Base-by-base conservation (phyloP, 2,888 invertebrate species). In the Mythimna vitellina region DNA sequence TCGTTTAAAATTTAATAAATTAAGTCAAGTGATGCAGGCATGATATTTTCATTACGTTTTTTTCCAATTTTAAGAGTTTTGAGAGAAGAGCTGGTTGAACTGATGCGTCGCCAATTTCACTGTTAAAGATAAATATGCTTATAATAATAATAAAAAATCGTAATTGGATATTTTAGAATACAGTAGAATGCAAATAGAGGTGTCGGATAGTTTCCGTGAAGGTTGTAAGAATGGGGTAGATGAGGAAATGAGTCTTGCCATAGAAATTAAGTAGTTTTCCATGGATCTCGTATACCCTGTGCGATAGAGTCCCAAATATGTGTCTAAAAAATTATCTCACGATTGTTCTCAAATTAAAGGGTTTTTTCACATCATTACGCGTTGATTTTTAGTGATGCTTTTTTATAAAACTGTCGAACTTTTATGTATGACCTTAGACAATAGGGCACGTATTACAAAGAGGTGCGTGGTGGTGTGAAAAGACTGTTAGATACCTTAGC, bases 281-380 rank as follows among this genome's bases (percentile, higher is more conserved):
- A 83, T 79, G 74, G 86, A 89, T 89, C 88, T 89, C 85, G 76
- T 82, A 49, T 81, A 85, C 69, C 70, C 63, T 65, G 66, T 79
- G 64, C 73, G 65, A 67, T 77, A 69, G 53, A 65, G 64, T 80
- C 71, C 85, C 70, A 65, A 61, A 71, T 78, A 56, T n/a, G 71
- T 82, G 76, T 84, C 81, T 84, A 46, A 46, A 73, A 76, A 80
- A 66, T 84, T 76, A 84, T 83, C 80, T 71, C 65, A 74, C 70
- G 35, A 54, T 78, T 67, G 46, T 70, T 81, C 57, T 78, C 67
- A 61, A 73, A 54, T 29, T 25, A 6, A 32, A 66, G 53, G 46
- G n/a, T 25, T 42, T 64, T 53, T 71, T 6, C 60, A 65, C 56
- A 63, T 77, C 22, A 53, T 38, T 56, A 56, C 58, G 61, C 29